Conservation (phyloP, 2,113 vertebrate genomes). For the Struthidea cinerea region DNA sequence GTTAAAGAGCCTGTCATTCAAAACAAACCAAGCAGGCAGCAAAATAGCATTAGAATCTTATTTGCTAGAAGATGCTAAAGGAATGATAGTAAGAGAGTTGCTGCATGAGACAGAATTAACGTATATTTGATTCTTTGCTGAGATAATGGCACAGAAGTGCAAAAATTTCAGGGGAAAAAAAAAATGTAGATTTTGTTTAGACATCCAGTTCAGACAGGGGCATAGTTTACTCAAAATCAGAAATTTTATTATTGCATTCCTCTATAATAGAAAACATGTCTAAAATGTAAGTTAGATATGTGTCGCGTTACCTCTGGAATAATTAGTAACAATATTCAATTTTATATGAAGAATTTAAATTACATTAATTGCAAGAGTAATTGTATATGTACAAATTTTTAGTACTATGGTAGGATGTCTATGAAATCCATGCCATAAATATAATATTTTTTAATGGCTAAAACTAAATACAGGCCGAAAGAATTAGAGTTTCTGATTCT, state of each 20-base stretch:
- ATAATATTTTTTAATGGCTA: background rate
- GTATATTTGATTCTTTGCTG: background rate
- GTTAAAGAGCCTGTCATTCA: background rate
- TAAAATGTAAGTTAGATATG: background rate
- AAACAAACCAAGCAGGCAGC: background rate
- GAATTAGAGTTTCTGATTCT: background rate
- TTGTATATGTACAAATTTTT: background rate
- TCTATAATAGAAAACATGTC: background rate
- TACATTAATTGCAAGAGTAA: background rate
- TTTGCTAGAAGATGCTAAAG: background rate
- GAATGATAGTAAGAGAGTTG: background rate
- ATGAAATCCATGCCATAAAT: background rate
- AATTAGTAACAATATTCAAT: background rate
- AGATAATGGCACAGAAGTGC: background rate
- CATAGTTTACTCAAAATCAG: background rate
- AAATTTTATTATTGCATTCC: background rate
- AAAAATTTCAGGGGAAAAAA: background rate
- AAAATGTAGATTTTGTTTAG: background rate
- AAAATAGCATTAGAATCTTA: background rate
- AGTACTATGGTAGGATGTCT: background rate
- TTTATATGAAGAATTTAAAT: background rate
- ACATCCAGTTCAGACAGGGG: background rate
- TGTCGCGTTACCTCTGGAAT: background rate
- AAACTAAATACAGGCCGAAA: background rate
- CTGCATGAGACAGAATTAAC: background rate